Conservation (phyloP, 2,888 invertebrate species). For the Yponomeuta sedellus region DNA sequence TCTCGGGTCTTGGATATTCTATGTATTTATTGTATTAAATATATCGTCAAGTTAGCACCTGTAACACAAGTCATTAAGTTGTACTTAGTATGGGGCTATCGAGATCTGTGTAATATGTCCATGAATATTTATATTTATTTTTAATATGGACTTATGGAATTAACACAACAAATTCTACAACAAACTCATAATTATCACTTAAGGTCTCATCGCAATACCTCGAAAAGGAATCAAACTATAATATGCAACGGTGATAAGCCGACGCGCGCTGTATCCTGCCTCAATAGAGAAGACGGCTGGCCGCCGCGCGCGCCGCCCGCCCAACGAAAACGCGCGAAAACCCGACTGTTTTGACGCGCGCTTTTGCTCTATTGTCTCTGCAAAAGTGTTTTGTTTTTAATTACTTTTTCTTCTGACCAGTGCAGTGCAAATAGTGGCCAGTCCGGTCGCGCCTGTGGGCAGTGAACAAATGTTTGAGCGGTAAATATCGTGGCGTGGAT, state of each 20-base stretch:
- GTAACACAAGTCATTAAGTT: too few species aligned
- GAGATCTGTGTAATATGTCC: too few species aligned
- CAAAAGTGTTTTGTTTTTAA: constrained; percentile 17
- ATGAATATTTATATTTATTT: too few species aligned
- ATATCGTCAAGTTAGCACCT: too few species aligned
- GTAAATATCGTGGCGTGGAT: constrained; percentile 39
- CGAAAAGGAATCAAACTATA: background rate
- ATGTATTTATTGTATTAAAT: too few species aligned
- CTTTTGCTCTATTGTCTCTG: constrained; percentile 20
- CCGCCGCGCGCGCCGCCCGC: constrained; percentile 71
- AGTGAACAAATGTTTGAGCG: constrained; percentile 54
- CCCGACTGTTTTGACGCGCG: constrained; percentile 14
- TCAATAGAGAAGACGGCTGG: constrained; percentile 44
- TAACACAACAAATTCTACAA: too few species aligned
- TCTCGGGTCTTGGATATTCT: too few species aligned
- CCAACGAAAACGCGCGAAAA: constrained; percentile 49
- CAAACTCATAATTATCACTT: too few species aligned
- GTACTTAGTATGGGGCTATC: too few species aligned
- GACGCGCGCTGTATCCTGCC: constrained; percentile 4
- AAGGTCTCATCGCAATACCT: too few species aligned
- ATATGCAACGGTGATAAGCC: background rate
- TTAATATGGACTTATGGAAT: too few species aligned
- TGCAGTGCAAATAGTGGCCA: constrained; percentile 33
- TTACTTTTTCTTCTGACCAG: constrained; percentile 23
- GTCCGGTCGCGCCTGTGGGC: constrained; percentile 29